Evolutionary conservation across 2,888 invertebrate genomes (phyloP).

Genomic region (Seladonia tumulorum): DNA sequence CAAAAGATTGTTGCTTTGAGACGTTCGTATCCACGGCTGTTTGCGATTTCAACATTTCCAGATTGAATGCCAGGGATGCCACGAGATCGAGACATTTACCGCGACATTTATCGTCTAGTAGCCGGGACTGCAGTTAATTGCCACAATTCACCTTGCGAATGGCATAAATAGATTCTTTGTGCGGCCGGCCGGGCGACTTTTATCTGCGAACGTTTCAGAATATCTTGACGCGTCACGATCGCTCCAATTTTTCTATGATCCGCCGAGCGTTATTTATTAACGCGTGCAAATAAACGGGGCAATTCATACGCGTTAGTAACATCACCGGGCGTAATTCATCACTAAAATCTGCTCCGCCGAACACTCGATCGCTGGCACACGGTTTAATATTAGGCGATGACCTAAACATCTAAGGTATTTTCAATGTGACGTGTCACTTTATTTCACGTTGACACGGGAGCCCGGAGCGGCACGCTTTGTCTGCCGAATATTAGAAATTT

Average conservation of each 20-base stretch:
- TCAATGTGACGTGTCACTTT: conserved; percentile 41
- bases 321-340: conserved; percentile 64
- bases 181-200: conserved; percentile 37
- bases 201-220: conserved; percentile 33
- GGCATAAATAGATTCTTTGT: conserved; percentile 61
- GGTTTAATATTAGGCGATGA: conserved; percentile 70
- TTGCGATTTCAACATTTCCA: background rate
- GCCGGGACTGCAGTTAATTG: conserved; percentile 49
- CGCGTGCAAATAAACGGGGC: conserved; percentile 65
- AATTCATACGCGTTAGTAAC: conserved; percentile 67
- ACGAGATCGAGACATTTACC: conserved; percentile 21
- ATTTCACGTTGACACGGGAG: background rate
- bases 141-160: conserved; percentile 53
- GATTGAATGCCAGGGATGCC: conserved; percentile 11
- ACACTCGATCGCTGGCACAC: conserved; percentile 45
- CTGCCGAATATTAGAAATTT: background rate
- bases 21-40: background rate
- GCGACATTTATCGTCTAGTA: conserved; percentile 25
- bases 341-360: conserved; percentile 54
- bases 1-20: background rate
- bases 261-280: conserved; percentile 69
- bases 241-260: conserved; percentile 61
- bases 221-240: conserved; percentile 44
- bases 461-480: background rate
- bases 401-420: conserved; percentile 59